Conservation (phyloP, 2,113 vertebrate species). For the Antechinus stuartii region DNA sequence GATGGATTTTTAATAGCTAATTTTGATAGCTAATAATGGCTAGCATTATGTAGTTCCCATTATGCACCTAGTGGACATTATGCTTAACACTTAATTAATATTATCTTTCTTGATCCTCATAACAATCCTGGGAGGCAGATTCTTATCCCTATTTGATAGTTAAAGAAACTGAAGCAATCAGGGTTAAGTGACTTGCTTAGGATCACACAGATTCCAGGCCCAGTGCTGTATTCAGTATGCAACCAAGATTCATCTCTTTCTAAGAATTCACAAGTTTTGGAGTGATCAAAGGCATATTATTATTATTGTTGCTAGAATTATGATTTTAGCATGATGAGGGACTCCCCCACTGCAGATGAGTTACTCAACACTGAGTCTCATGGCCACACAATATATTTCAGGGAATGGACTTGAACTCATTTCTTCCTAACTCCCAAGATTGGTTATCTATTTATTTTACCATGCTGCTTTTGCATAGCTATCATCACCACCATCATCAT, state of each 20-base stretch:
- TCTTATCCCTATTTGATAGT: not conserved
- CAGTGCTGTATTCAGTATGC: not conserved
- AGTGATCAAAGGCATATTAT: not conserved
- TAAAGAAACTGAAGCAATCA: not conserved
- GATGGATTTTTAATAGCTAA: not conserved
- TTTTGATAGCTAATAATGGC: not conserved
- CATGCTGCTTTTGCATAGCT: not conserved
- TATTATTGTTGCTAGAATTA: not conserved
- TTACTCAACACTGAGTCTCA: not conserved
- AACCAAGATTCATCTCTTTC: not conserved
- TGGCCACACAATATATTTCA: not conserved
- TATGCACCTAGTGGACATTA: not conserved
- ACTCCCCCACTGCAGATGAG: not conserved
- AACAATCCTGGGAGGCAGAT: not conserved
- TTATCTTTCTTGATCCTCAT: not conserved
- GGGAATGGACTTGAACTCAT: not conserved
- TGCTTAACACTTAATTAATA: not conserved
- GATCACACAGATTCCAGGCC: not conserved
- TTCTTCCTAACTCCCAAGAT: not conserved
- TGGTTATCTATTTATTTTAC: not conserved
- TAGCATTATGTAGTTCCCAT: not conserved
- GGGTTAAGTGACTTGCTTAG: not conserved
- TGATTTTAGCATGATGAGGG: not conserved
- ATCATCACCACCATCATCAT: not conserved
- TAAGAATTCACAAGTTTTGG: not conserved